Conservation (phyloP, 2,797 vertebrate genomes). For the Cephalopachus bancanus region DNA sequence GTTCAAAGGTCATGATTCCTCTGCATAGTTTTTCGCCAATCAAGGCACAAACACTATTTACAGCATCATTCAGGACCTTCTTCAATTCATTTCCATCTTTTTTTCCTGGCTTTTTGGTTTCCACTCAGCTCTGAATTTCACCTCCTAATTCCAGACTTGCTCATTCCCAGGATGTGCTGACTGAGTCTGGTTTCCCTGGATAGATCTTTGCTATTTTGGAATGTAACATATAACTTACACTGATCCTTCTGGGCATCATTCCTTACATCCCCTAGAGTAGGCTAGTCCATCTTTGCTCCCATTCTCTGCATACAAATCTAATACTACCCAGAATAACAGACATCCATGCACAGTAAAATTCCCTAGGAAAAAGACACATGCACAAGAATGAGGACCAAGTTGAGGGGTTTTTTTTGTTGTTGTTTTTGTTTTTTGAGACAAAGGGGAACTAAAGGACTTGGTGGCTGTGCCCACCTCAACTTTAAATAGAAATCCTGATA, state of each 20-base stretch:
- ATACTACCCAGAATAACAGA: background rate
- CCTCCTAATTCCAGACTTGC: slow-evolving; percentile 45
- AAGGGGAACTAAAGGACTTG: background rate
- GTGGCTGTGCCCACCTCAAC: background rate
- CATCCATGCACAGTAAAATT: background rate
- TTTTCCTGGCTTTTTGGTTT: background rate
- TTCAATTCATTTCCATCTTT: background rate
- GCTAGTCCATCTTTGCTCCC: background rate
- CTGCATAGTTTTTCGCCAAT: background rate
- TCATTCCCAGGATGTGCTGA: slow-evolving; percentile 15
- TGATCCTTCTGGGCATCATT: background rate
- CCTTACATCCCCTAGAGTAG: background rate
- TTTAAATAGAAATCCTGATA: background rate
- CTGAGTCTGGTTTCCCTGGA: background rate
- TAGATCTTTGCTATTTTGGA: background rate
- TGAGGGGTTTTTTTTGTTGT: slow-evolving; percentile 4
- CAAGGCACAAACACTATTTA: slow-evolving; percentile 26
- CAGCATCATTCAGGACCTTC: background rate
- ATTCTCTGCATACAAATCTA: background rate
- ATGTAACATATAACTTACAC: slow-evolving; percentile 41
- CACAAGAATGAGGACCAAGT: background rate
- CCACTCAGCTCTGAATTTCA: slow-evolving; percentile 32
- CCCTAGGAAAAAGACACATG: background rate
- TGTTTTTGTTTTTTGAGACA: slow-evolving; percentile 44
- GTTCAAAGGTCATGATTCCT: slow-evolving; percentile 18